Conservation (phyloP, 2,113 vertebrate genomes). For the Serinus canaria region DNA sequence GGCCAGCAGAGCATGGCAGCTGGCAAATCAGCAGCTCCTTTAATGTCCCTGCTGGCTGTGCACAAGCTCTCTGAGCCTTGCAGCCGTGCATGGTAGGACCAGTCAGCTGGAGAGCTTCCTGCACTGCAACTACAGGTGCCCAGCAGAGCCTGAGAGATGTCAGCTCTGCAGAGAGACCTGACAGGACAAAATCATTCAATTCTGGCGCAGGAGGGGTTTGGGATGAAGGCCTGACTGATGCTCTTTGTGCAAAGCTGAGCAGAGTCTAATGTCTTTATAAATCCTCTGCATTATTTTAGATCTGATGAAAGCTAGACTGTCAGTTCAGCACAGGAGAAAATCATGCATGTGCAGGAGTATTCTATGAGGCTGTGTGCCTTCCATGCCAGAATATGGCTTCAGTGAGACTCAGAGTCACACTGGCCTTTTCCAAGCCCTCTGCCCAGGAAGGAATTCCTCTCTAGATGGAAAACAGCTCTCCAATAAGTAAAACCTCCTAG, state of each 20-base stretch:
- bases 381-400: neutral
- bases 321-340: neutral
- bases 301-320: neutral
- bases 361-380: neutral
- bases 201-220: neutral
- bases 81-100: accelerated
- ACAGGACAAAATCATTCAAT: neutral
- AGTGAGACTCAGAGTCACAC: neutral
- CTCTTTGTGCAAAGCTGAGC: neutral
- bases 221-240: neutral
- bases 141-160: neutral
- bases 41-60: neutral
- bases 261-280: neutral
- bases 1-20: neutral
- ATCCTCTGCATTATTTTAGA: neutral
- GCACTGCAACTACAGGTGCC: accelerated
- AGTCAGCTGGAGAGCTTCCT: neutral
- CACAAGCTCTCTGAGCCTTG: neutral
- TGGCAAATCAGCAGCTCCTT: neutral
- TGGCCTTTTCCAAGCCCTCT: neutral
- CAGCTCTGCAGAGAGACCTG: neutral
- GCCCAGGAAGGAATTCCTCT: slow-evolving; percentile 6
- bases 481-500: neutral
- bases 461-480: neutral
- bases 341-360: neutral